phyloP scores from a whole-genome alignment of 2,888 invertebrate species.

The Labia minor region DNA sequence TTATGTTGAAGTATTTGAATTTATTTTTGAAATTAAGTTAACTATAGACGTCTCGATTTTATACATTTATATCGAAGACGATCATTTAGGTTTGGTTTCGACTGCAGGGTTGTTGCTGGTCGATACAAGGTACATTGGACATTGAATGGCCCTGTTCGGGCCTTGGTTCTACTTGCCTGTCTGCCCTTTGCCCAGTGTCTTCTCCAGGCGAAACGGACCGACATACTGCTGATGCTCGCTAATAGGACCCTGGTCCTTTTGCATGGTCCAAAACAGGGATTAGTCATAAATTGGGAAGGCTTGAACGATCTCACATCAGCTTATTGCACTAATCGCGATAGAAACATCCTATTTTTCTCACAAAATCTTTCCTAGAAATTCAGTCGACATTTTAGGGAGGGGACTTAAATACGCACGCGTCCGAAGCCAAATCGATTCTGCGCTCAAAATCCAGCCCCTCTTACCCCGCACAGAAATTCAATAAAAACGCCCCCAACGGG shows the following conservation, averaged over 20 bases:
- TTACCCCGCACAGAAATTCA: not conserved
- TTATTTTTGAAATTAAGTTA: no score
- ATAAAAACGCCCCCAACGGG: not conserved
- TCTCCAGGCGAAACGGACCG: slow-evolving; percentile 96
- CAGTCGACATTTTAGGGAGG: slow-evolving; percentile 13
- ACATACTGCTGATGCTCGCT: slow-evolving; percentile 81
- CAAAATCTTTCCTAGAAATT: not conserved
- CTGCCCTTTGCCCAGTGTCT: slow-evolving; percentile 98
- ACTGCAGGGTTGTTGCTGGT: no score
- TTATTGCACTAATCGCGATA: not conserved
- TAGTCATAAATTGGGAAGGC: not conserved
- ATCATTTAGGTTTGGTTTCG: no score
- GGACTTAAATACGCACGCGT: slow-evolving; percentile 2
- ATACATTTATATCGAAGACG: no score
- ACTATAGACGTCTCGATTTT: no score
- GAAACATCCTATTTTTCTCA: not conserved
- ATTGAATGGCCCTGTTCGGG: no score
- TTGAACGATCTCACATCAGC: slow-evolving; percentile 3
- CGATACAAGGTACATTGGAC: not conserved
- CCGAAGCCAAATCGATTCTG: not conserved
- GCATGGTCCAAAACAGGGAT: slow-evolving; percentile 26
- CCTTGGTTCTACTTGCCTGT: slow-evolving; percentile 63
- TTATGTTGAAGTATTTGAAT: no score
- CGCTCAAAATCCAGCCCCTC: not conserved
- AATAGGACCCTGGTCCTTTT: slow-evolving; percentile 29